Evolutionary conservation across 2,113 vertebrate genomes (phyloP), one percentile per base, ranked within the genome.

Genomic region (Channa argus): DNA sequence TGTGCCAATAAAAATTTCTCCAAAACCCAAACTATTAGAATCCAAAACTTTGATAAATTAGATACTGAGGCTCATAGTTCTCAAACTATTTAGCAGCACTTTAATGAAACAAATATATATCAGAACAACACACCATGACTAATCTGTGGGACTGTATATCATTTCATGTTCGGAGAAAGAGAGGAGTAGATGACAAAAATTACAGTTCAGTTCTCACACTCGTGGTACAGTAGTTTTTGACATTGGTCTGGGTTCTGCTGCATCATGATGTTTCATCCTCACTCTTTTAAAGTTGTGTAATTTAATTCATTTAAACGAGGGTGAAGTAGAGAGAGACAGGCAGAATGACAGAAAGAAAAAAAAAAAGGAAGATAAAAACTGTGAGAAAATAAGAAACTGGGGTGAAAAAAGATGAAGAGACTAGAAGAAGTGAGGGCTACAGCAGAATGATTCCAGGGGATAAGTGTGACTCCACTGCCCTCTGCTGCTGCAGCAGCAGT

Each of bases 251-350:
- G 41, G 15, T 79, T 88, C 62, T 73, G 73, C 82, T 79, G 66
- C 77, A 56, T 89, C 82, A 74, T 46, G 45, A 9, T 51, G 70
- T 84, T 84, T 71, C 0, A 1, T 53, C 51, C 12, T 11, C 2
- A 53, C 69, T 84, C 65, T 55, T 70, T 80, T 71, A 85, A 84
- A 6, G 5, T 71, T 56, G 73, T 74, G 67, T 62, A 77, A 75
- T 87, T 70, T 59, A 79, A 80, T 86, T 80, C 37, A 62, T 49
- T 58, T 83, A 33, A 70, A 47, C 65, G 54, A 41, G 15, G 47
- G 58, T 62, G 41, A 61, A 33, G 59, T 67, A 53, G 49, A 46
- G 6, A 38, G n/a, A 50, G 39, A 39, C 13, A 46, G 6, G 37
- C 13, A 50, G 39, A 44, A 11, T 63, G 45, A 68, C 13, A 50